phyloP scores from a whole-genome alignment of 1,140 invertebrate species.

The Aphelenchoides besseyi region DNA sequence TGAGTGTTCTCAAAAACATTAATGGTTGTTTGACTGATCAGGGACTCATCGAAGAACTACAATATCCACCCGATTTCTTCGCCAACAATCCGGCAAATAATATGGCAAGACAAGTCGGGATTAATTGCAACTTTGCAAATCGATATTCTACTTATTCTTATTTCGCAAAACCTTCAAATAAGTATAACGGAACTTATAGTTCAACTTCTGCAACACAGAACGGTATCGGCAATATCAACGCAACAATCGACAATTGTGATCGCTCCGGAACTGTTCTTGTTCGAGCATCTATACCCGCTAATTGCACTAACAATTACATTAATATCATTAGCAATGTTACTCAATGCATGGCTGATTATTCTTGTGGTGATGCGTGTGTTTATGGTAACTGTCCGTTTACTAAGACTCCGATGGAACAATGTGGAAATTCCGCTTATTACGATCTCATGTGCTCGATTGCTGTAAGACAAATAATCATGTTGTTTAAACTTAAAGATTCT shows the following conservation, averaged over 20 bases:
- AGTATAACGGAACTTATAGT: neutral
- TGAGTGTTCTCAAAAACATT: neutral
- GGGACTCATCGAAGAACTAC: neutral
- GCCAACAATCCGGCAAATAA: neutral
- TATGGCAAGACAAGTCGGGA: neutral
- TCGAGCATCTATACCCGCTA: neutral
- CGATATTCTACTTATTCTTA: neutral
- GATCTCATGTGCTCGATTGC: neutral
- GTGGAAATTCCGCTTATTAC: conserved; percentile 3
- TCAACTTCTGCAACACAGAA: neutral
- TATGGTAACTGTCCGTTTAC: neutral
- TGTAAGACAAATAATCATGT: neutral
- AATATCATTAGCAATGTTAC: neutral
- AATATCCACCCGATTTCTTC: neutral
- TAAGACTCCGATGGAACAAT: neutral
- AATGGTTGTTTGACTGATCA: neutral
- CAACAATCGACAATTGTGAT: conserved; percentile 10
- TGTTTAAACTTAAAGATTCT: neutral
- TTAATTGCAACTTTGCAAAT: neutral
- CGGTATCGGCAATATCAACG: conserved; percentile 2
- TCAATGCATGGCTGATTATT: neutral
- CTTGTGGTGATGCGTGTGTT: neutral
- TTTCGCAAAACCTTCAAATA: neutral
- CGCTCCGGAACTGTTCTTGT: neutral
- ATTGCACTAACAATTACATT: conserved; percentile 3